Percentiles rank a stretch among this genome's conserved stretches.
Conservation (phyloP, 2,797 vertebrate genomes). For the Eulemur rubriventer region DNA sequence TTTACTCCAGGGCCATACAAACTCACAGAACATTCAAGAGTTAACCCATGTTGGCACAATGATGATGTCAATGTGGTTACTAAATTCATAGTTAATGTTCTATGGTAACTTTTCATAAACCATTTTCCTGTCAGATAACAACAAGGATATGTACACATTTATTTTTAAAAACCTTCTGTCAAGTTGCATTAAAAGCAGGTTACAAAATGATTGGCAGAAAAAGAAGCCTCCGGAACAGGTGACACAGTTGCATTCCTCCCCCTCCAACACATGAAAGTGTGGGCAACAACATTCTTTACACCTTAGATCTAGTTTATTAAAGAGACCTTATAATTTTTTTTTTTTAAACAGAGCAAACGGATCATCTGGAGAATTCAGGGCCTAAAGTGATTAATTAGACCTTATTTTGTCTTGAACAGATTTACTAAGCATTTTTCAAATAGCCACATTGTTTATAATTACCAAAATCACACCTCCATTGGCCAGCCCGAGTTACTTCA, state of each 20-base stretch:
- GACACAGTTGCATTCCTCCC: conserved; percentile 68
- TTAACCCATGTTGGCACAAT: not conserved
- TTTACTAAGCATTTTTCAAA: conserved; percentile 86
- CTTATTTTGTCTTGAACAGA: conserved; percentile 86
- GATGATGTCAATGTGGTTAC: not conserved
- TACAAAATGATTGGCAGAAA: conserved; percentile 59
- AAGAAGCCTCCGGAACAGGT: conserved; percentile 55
- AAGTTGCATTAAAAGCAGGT: conserved; percentile 69
- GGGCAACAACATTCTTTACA: conserved; percentile 64
- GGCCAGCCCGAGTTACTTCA: conserved; percentile 86
- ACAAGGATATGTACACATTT: conserved; percentile 42
- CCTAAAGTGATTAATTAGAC: conserved; percentile 89
- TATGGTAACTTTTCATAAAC: conserved; percentile 5
- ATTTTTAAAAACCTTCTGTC: conserved; percentile 76
- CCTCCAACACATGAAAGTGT: conserved; percentile 57
- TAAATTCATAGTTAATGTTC: conserved; percentile 30
- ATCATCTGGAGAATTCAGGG: conserved; percentile 86
- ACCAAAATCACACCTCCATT: conserved; percentile 87
- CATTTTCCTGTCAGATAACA: not conserved
- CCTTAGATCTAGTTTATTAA: conserved; percentile 76
- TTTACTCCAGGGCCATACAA: not conserved
- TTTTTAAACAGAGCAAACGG: conserved; percentile 64
- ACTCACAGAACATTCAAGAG: not conserved
- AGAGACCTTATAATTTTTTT: conserved; percentile 65
- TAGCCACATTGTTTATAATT: conserved; percentile 87